These are phyloP conservation scores for Harmothoe impar DNA, from an alignment of 2,888 invertebrate genomes.

Conservation along the genomic window DNA sequence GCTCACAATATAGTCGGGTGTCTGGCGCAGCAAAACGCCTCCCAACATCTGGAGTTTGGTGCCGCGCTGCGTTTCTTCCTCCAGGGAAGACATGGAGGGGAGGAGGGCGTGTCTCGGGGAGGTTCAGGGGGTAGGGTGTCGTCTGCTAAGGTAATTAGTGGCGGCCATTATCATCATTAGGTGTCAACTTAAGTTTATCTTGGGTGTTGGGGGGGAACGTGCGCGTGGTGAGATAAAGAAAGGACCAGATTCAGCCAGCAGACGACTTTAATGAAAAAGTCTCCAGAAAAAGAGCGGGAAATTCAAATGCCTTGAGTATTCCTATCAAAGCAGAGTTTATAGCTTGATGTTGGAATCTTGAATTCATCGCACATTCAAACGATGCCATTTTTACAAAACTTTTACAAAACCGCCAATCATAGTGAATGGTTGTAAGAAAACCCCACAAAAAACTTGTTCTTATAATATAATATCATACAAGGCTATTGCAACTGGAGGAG, in stretches of 20 bases:
- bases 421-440: too few relatives aligned
- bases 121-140: neutral
- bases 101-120: neutral
- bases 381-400: too few relatives aligned
- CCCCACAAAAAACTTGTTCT: too few relatives aligned
- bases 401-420: too few relatives aligned
- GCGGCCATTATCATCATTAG: conserved; percentile 33
- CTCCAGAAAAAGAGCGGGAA: neutral
- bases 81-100: neutral
- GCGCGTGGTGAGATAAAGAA: conserved; percentile 38
- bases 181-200: conserved; percentile 40
- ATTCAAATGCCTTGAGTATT: neutral
- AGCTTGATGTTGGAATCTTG: too few relatives aligned
- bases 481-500: neutral
- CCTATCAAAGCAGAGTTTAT: too few relatives aligned
- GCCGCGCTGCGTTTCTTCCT: neutral
- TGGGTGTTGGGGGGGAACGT: neutral
- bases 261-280: conserved; percentile 13
- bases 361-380: too few relatives aligned
- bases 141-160: conserved; percentile 21
- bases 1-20: neutral
- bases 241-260: neutral
- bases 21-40: neutral
- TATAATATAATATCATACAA: too few relatives aligned
- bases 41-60: conserved; percentile 30